A percentile compares a stretch with the other conserved stretches of the same genome.
Evolutionary conservation across 2,113 vertebrate species (phyloP).

Genomic region (Podarcis cretensis): DNA sequence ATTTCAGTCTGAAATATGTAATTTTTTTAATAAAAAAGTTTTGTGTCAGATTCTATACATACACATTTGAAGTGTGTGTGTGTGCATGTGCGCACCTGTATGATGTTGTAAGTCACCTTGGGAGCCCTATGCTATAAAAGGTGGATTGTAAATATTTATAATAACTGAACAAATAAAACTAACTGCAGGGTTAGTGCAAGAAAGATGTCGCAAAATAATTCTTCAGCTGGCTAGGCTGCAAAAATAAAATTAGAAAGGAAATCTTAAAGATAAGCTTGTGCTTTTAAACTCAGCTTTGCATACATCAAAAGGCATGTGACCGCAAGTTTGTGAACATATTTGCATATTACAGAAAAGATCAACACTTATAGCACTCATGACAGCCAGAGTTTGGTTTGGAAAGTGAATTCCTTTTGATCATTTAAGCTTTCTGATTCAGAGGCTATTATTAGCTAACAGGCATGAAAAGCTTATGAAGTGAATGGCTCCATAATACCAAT

Average conservation of each 20-base stretch:
- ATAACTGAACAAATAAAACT: neutral
- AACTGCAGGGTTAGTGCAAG: neutral
- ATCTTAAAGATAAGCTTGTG: neutral
- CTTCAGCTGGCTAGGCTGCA: neutral
- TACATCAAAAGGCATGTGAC: neutral
- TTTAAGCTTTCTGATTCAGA: neutral
- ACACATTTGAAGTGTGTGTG: neutral
- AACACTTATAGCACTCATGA: neutral
- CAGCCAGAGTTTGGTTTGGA: neutral
- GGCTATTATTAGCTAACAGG: neutral
- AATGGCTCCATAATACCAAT: neutral
- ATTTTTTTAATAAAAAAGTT: neutral
- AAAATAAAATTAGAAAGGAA: neutral
- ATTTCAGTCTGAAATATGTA: too few species aligned
- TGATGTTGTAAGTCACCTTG: neutral
- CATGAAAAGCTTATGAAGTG: neutral
- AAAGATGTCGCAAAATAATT: neutral
- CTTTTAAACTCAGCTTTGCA: neutral
- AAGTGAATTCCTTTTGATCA: constrained; percentile 11
- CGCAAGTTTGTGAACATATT: neutral
- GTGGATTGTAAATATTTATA: neutral
- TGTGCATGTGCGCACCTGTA: too few species aligned
- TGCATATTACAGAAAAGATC: neutral
- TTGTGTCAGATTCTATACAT: neutral
- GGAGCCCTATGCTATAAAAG: neutral